Percentiles rank a stretch among this genome's conserved stretches.
These are phyloP conservation scores for Myotis brandtii DNA, from an alignment of 2,113 vertebrate species.

Conservation along the genomic window DNA sequence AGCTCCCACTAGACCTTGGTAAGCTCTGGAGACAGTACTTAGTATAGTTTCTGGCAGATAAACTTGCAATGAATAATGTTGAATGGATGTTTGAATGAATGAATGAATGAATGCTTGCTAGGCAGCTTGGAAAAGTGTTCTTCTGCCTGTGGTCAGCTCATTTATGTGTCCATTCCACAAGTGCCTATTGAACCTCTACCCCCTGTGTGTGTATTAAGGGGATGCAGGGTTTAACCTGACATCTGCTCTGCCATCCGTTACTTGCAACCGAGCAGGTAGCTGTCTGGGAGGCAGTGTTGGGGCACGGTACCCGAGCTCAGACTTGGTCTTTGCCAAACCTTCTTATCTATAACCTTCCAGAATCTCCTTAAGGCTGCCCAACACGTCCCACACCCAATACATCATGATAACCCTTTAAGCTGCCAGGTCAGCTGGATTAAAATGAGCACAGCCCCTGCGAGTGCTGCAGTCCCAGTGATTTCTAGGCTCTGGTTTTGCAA, in stretches of 20 bases:
- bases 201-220: neutral
- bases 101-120: neutral
- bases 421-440: neutral
- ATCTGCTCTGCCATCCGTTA: neutral
- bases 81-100: neutral
- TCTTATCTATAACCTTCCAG: conserved; percentile 57
- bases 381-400: neutral
- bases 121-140: neutral
- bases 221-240: neutral
- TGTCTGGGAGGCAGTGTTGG: neutral
- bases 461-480: neutral
- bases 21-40: neutral
- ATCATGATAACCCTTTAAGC: neutral
- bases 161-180: neutral
- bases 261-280: neutral
- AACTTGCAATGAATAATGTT: neutral
- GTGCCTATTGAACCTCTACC: neutral
- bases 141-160: neutral
- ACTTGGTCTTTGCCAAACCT: conserved; percentile 41
- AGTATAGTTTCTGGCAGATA: neutral
- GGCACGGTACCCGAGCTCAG: neutral
- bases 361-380: conserved; percentile 46
- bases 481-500: conserved; percentile 17
- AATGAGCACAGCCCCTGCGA: accelerated
- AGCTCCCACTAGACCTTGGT: neutral